These are phyloP conservation scores for Bungarus multicinctus DNA, from an alignment of 2,113 vertebrate genomes.

Conservation along the genomic window DNA sequence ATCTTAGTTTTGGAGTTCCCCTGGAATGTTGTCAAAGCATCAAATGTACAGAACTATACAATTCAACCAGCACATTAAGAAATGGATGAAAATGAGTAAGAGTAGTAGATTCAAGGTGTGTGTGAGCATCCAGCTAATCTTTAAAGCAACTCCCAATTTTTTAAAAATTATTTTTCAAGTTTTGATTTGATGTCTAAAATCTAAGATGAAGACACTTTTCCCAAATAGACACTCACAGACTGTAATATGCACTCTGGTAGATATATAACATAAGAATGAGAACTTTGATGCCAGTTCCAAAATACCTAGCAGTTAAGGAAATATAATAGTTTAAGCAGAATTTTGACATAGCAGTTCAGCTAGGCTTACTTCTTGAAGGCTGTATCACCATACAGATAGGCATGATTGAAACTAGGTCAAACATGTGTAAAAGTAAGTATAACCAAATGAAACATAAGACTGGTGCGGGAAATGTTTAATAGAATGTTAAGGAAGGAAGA, in stretches of 20 bases:
- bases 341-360: conserved; percentile 38
- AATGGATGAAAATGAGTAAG: background rate
- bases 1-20: background rate
- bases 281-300: conserved; percentile 11
- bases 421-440: conserved; percentile 53
- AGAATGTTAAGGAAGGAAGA: background rate
- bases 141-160: background rate
- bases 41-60: background rate
- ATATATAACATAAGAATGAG: background rate
- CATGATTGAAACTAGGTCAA: conserved; percentile 64
- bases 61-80: background rate
- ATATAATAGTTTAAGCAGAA: conserved; percentile 41
- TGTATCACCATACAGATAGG: conserved; percentile 43
- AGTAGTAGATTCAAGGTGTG: background rate
- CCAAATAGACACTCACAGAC: conserved; percentile 1
- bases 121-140: background rate
- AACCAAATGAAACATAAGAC: conserved; percentile 34
- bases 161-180: background rate
- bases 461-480: conserved; percentile 38
- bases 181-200: conserved; percentile 23
- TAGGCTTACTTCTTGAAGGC: conserved; percentile 31
- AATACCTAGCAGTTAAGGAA: background rate
- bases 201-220: background rate
- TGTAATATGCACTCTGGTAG: conserved; percentile 6
- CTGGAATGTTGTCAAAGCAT: conserved; percentile 7